Evolutionary conservation across 2,113 vertebrate genomes (phyloP), one percentile per base, ranked within the genome.

Genomic region (Pelobates fuscus): DNA sequence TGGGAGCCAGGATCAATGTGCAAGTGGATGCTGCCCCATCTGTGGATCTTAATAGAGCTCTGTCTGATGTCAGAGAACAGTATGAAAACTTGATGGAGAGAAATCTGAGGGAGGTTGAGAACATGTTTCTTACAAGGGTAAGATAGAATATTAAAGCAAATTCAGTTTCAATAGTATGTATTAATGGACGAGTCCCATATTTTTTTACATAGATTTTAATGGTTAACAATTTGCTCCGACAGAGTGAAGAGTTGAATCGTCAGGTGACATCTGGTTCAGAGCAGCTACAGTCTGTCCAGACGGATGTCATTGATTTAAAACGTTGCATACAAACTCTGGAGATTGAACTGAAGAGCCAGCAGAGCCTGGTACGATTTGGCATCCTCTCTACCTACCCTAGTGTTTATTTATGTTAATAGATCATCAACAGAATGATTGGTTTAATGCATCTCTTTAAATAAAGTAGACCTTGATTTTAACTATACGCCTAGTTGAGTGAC

Each of bases 341-440:
- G 79, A 93, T 96, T 1, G 94, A 98, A 0, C 87, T 94, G 0
- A 94, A 94, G 77, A 89, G 93, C 26, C 86, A 88, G 77, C 79
- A 89, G 52, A 92, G 92, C 77, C 85, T 92, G 93, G 96, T 96
- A 81, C 85, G 83, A 52, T 8, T 58, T 44, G 30, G 5, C 87
- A 17, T 41, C 37, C 37, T n/a, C n/a, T n/a, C n/a, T n/a, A n/a
- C n/a, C n/a, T n/a, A n/a, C n/a, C n/a, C n/a, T n/a, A n/a, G n/a
- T n/a, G n/a, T n/a, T n/a, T n/a, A n/a, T n/a, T n/a, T n/a, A n/a
- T n/a, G n/a, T n/a, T n/a, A n/a, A n/a, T n/a, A n/a, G n/a, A n/a
- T n/a, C n/a, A n/a, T n/a, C n/a, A n/a, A n/a, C n/a, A n/a, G n/a
- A n/a, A n/a, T n/a, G n/a, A n/a, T n/a, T n/a, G n/a, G n/a, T n/a